phyloP scores from a whole-genome alignment of 2,888 invertebrate genomes.

The Mongoloraphidia duomilia region DNA sequence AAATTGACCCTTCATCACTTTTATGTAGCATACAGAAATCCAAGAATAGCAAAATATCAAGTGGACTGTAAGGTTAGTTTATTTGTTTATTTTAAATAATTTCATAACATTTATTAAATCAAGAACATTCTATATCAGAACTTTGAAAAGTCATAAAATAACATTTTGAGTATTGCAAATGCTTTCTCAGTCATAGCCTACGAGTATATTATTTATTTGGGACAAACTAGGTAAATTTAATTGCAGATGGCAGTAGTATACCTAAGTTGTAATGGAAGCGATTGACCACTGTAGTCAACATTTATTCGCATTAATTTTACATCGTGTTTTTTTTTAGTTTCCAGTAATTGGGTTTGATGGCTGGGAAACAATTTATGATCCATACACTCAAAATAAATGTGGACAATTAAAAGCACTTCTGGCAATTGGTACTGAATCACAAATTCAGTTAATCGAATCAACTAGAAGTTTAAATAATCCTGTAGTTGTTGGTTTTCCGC shows the following conservation, averaged over 20 bases:
- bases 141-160: too few relatives aligned
- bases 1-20: slow-evolving; percentile 43
- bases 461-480: background rate
- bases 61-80: slow-evolving; percentile 34
- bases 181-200: too few relatives aligned
- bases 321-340: slow-evolving; percentile 25
- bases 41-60: slow-evolving; percentile 36
- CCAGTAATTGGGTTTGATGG: slow-evolving; percentile 45
- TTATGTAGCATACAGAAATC: slow-evolving; percentile 43
- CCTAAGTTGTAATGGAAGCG: background rate
- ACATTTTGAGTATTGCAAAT: too few relatives aligned
- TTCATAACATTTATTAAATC: background rate
- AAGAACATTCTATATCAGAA: background rate
- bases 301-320: background rate
- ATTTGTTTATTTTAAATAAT: background rate
- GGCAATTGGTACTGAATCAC: slow-evolving; percentile 43
- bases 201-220: too few relatives aligned
- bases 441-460: slow-evolving; percentile 37
- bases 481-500: too few relatives aligned
- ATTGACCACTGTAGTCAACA: background rate
- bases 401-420: slow-evolving; percentile 41
- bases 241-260: too few relatives aligned
- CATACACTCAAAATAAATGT: slow-evolving; percentile 28
- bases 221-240: too few relatives aligned
- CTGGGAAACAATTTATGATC: slow-evolving; percentile 37